Evolutionary conservation across 2,113 vertebrate species (phyloP).

Genomic region (Chionodraco myersi): DNA sequence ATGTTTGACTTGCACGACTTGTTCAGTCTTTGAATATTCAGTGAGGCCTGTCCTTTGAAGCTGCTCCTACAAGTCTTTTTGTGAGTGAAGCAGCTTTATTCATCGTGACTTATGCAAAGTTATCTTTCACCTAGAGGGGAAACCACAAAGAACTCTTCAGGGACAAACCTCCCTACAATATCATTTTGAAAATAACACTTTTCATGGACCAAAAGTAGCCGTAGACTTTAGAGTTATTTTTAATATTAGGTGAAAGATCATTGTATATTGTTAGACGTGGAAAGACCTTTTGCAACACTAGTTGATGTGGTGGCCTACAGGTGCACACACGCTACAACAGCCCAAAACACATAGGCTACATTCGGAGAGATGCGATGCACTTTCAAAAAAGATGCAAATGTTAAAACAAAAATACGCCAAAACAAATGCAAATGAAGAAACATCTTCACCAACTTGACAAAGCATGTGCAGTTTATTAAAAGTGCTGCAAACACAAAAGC

Average conservation of each 20-base stretch:
- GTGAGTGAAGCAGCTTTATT: conserved; percentile 69
- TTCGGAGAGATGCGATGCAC: too few relatives aligned
- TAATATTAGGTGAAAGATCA: background rate
- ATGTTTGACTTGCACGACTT: conserved; percentile 65
- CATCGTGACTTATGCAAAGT: conserved; percentile 70
- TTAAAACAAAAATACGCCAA: too few relatives aligned
- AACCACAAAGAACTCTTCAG: conserved; percentile 53
- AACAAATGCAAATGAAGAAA: too few relatives aligned
- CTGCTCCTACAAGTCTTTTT: conserved; percentile 47
- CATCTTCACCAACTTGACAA: too few relatives aligned
- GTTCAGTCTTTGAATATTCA: conserved; percentile 72
- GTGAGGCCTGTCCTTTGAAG: conserved; percentile 60
- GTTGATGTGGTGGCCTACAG: too few relatives aligned
- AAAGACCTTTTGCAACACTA: background rate
- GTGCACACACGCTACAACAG: too few relatives aligned
- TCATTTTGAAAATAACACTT: conserved; percentile 10
- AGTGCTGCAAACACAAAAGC: too few relatives aligned
- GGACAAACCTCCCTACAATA: conserved; percentile 30
- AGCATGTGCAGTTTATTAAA: too few relatives aligned
- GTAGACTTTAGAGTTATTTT: background rate
- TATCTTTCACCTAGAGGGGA: conserved; percentile 69
- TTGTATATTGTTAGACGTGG: background rate
- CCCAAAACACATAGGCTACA: too few relatives aligned
- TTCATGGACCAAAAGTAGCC: background rate
- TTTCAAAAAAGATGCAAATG: too few relatives aligned